Percentiles rank a stretch among this genome's conserved stretches.
phyloP scores from a whole-genome alignment of 2,888 invertebrate species.

The Volucella inflata region DNA sequence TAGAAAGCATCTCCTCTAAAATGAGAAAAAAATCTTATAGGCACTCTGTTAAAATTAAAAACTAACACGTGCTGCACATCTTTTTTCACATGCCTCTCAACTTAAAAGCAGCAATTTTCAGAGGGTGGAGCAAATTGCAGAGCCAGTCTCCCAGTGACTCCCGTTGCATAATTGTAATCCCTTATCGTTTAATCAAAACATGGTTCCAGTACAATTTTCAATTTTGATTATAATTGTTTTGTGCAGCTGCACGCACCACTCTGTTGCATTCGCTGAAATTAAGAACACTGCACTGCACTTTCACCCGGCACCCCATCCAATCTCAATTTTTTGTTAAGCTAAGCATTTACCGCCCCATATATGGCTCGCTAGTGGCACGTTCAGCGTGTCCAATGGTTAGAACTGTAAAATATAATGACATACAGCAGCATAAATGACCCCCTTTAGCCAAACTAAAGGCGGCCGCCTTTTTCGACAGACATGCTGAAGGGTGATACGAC shows the following conservation, averaged over 20 bases:
- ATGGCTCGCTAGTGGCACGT: slow-evolving; percentile 44
- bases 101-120: no score
- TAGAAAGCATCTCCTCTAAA: no score
- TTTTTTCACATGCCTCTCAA: no score
- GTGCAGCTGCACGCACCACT: slow-evolving; percentile 34
- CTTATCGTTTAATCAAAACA: slow-evolving; percentile 20
- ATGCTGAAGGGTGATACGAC: neutral
- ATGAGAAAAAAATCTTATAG: no score
- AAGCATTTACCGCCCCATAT: slow-evolving; percentile 32
- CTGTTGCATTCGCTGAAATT: neutral
- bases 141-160: neutral
- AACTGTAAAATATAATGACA: slow-evolving; percentile 56
- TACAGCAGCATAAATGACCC: slow-evolving; percentile 4
- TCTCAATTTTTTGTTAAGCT: slow-evolving; percentile 20
- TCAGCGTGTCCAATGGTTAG: slow-evolving; percentile 49
- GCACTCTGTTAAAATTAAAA: no score
- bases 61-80: no score
- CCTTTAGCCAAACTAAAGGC: slow-evolving; percentile 1
- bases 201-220: slow-evolving; percentile 20
- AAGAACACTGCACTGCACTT: neutral
- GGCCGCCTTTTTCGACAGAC: neutral
- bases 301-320: neutral
- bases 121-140: no score
- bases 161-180: slow-evolving; percentile 16
- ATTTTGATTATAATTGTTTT: slow-evolving; percentile 28